These are phyloP conservation scores for Chymomyza caudatula DNA, from an alignment of 2,888 invertebrate species.

Conservation along the genomic window DNA sequence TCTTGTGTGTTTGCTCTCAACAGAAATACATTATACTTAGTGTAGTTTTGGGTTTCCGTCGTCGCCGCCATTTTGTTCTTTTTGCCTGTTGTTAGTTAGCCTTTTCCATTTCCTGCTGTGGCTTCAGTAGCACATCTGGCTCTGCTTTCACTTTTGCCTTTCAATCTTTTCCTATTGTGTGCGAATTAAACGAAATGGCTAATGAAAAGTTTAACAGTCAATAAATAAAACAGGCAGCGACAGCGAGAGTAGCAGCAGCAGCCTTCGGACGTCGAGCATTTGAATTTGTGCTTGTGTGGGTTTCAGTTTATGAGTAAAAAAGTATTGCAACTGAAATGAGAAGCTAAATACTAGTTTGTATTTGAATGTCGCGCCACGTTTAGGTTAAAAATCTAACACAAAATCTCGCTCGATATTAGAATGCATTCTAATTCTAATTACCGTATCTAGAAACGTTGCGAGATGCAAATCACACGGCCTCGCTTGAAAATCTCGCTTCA, in stretches of 20 bases:
- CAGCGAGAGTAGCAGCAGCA: background rate
- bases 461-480: no score
- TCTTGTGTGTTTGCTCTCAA: slow-evolving; percentile 61
- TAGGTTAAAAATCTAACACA: no score
- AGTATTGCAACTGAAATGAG: no score
- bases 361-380: no score
- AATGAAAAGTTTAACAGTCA: slow-evolving; percentile 73
- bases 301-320: no score
- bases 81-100: slow-evolving; percentile 22
- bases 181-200: slow-evolving; percentile 71
- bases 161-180: slow-evolving; percentile 65
- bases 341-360: no score
- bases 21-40: slow-evolving; percentile 70
- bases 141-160: slow-evolving; percentile 28
- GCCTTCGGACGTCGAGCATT: background rate
- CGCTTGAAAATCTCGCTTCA: no score
- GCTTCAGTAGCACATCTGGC: slow-evolving; percentile 6
- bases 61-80: slow-evolving; percentile 7
- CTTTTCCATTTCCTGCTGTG: slow-evolving; percentile 23
- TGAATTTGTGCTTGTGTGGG: background rate
- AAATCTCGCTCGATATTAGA: no score
- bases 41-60: slow-evolving; percentile 25
- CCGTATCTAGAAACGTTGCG: no score
- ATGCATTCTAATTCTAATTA: no score
- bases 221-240: slow-evolving; percentile 59